Conservation (phyloP, 2,113 vertebrate species). For the Engraulis encrasicolus region DNA sequence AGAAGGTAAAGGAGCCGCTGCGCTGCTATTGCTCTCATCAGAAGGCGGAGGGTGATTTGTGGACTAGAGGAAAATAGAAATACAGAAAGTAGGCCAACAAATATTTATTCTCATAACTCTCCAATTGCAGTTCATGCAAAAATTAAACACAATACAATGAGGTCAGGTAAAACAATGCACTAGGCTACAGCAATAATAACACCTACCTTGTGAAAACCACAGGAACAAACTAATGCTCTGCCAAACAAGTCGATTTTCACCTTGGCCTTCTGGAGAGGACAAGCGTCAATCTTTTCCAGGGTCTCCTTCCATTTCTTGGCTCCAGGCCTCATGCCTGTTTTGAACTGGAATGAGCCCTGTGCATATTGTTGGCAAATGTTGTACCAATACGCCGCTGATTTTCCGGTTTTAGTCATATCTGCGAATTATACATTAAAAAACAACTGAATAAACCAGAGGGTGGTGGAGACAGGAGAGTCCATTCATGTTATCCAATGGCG, state of each 20-base stretch:
- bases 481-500: no score
- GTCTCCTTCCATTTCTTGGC: not conserved
- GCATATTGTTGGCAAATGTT: not conserved
- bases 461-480: no score
- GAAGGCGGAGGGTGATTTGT: no score
- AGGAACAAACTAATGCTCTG: not conserved
- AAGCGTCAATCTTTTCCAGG: not conserved
- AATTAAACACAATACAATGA: not conserved
- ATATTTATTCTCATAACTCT: no score
- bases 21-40: no score
- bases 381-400: not conserved
- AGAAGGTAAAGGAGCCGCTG: no score
- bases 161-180: not conserved
- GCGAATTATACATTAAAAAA: not conserved
- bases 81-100: no score
- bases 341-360: not conserved
- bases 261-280: not conserved
- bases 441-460: no score
- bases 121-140: no score
- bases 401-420: slow-evolving; percentile 10
- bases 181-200: not conserved
- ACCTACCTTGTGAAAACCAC: slow-evolving; percentile 17
- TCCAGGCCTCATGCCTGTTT: slow-evolving; percentile 10
- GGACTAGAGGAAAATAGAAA: no score
- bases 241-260: slow-evolving; percentile 17